phyloP scores from a whole-genome alignment of 2,797 vertebrate species.

The Philypnodon macrostomus region DNA sequence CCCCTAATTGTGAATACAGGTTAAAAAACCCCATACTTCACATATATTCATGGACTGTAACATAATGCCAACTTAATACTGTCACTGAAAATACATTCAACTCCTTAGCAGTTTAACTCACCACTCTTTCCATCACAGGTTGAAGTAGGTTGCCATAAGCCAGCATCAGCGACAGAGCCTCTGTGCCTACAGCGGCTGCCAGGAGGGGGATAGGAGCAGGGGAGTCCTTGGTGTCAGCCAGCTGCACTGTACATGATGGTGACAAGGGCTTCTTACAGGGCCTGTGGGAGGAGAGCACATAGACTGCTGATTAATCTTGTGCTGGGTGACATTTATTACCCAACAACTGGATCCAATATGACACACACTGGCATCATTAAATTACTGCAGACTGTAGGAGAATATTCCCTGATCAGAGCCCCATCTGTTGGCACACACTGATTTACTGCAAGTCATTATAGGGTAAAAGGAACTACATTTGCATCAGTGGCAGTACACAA shows the following conservation, averaged over 20 bases:
- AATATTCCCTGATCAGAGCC: background rate
- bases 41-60: no score
- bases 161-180: slow-evolving; percentile 80
- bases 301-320: background rate
- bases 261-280: slow-evolving; percentile 94
- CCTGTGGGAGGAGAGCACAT: slow-evolving; percentile 58
- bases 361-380: background rate
- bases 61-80: no score
- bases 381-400: background rate
- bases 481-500: background rate
- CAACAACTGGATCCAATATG: background rate
- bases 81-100: background rate
- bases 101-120: slow-evolving; percentile 59
- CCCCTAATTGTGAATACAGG: no score
- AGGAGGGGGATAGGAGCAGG: slow-evolving; percentile 88
- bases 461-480: slow-evolving; percentile 1
- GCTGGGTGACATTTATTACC: background rate
- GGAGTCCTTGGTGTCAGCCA: slow-evolving; percentile 79
- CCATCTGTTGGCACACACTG: slow-evolving; percentile 1
- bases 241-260: slow-evolving; percentile 88
- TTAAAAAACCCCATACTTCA: no score
- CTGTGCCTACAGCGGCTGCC: slow-evolving; percentile 81
- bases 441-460: background rate
- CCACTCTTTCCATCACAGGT: slow-evolving; percentile 89
- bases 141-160: slow-evolving; percentile 90